phyloP scores from a whole-genome alignment of 2,888 invertebrate genomes.

The Zaprionus lineosus region DNA sequence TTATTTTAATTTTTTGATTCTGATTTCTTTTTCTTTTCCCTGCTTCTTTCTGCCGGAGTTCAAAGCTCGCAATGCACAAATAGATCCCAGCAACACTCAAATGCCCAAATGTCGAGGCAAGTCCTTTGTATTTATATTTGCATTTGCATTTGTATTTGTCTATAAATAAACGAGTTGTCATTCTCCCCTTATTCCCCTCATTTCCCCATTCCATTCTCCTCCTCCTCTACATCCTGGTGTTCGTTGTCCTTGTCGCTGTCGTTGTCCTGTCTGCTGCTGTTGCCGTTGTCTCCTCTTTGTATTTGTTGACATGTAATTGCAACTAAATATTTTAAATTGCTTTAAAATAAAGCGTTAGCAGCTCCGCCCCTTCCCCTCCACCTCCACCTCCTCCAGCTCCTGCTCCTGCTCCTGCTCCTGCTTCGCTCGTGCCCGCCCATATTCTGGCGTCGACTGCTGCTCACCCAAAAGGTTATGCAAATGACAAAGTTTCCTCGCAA shows the following conservation, averaged over 20 bases:
- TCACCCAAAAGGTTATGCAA: constrained; percentile 70
- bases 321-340: constrained; percentile 79
- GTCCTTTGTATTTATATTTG: constrained; percentile 41
- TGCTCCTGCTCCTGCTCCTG: background rate
- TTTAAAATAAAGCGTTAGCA: constrained; percentile 72
- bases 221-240: background rate
- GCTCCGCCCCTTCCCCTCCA: background rate
- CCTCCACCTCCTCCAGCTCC: background rate
- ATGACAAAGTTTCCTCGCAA: constrained; percentile 67
- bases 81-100: constrained; percentile 18
- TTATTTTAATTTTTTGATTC: background rate
- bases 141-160: constrained; percentile 44
- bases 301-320: constrained; percentile 78
- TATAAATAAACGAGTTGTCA: constrained; percentile 63
- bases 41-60: constrained; percentile 11
- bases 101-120: constrained; percentile 23
- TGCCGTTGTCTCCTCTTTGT: constrained; percentile 33
- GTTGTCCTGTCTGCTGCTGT: constrained; percentile 18
- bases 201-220: too few relatives aligned
- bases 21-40: background rate
- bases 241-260: constrained; percentile 10
- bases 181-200: too few relatives aligned
- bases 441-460: constrained; percentile 7
- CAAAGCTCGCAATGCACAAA: constrained; percentile 39
- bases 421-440: background rate